phyloP scores from a whole-genome alignment of 2,888 invertebrate species.

The Amiota mariae region DNA sequence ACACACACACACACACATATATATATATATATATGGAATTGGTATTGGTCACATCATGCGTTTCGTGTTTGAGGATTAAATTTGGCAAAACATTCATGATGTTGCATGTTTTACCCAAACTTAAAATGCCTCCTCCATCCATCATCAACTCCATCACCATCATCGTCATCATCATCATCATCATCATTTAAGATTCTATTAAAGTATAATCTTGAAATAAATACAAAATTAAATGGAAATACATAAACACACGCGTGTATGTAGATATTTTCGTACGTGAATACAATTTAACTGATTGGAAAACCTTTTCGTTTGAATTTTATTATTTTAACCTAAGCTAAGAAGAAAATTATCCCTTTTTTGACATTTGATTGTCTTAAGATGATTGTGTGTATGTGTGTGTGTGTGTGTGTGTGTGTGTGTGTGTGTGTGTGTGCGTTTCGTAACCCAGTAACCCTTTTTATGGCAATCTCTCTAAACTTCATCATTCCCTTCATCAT shows the following conservation, averaged over 20 bases:
- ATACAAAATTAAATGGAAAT: neutral
- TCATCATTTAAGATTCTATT: no score
- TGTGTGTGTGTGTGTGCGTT: neutral
- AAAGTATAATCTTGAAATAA: no score
- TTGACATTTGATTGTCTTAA: conserved; percentile 62
- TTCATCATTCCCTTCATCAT: no score
- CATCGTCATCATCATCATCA: neutral
- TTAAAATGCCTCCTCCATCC: neutral
- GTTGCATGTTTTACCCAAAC: neutral
- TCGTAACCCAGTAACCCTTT: conserved; percentile 12
- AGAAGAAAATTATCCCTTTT: conserved; percentile 43
- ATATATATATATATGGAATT: no score
- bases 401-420: neutral
- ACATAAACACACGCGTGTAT: neutral
- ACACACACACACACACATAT: no score
- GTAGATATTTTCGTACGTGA: neutral
- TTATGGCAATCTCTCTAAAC: conserved; percentile 5
- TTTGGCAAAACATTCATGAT: no score
- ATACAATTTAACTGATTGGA: conserved; percentile 8
- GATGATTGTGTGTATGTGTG: neutral
- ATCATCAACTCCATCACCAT: neutral
- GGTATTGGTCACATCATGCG: no score
- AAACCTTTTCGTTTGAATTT: conserved; percentile 19
- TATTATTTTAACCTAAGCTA: conserved; percentile 1
- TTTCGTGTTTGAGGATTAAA: no score